Evolutionary conservation across 2,888 invertebrate species (phyloP).

Genomic region (Saturnia japonica): DNA sequence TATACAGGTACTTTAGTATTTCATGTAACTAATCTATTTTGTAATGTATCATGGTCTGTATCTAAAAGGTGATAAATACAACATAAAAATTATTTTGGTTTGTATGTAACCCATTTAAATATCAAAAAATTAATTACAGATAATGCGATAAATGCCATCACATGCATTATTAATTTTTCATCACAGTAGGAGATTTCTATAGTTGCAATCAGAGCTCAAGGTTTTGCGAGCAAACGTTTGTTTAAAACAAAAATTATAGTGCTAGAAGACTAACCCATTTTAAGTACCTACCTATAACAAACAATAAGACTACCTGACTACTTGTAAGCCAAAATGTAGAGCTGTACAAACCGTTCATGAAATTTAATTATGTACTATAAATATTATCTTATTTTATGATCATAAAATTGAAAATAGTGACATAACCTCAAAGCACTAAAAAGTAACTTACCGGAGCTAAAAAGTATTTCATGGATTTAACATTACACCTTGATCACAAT

Average conservation of each 20-base stretch:
- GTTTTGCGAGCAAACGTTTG: no score
- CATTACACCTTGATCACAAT: background rate
- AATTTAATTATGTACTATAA: background rate
- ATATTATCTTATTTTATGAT: background rate
- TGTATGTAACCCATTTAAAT: no score
- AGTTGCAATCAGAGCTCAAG: no score
- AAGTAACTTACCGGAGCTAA: background rate
- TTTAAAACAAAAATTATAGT: background rate
- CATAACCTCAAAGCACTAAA: slow-evolving; percentile 13
- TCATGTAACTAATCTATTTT: no score
- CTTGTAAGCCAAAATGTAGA: background rate
- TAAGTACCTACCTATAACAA: background rate
- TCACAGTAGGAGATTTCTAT: no score
- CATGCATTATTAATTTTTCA: no score
- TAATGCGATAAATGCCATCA: no score
- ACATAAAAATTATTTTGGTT: no score
- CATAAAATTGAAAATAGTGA: slow-evolving; percentile 1
- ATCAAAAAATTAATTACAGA: no score
- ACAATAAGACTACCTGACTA: background rate
- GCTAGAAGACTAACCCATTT: background rate
- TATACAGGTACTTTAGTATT: no score
- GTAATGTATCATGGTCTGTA: no score
- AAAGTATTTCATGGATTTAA: background rate
- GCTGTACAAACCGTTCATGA: background rate
- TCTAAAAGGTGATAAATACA: no score